A percentile compares a stretch with the other conserved stretches of the same genome.
Conservation (phyloP, 2,888 invertebrate genomes). For the Amorpha juglandis region DNA sequence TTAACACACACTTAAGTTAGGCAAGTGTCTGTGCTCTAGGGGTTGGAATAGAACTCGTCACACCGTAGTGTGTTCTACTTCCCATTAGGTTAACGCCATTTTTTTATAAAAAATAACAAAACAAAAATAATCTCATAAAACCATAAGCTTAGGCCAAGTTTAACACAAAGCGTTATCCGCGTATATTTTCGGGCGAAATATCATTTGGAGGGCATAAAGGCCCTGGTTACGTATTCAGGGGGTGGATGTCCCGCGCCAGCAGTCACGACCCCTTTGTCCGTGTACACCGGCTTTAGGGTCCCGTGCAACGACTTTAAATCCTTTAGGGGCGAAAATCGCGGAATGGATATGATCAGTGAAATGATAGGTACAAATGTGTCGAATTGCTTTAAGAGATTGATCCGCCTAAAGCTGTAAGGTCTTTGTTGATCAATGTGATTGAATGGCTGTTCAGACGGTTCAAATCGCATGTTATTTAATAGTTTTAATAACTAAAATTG, state of each 20-base stretch:
- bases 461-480: too few relatives aligned
- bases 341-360: not conserved
- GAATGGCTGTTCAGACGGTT: too few relatives aligned
- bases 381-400: too few relatives aligned
- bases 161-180: slow-evolving; percentile 39
- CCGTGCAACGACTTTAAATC: slow-evolving; percentile 17
- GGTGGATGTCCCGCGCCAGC: slow-evolving; percentile 37
- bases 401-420: too few relatives aligned
- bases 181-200: slow-evolving; percentile 50
- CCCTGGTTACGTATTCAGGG: slow-evolving; percentile 47
- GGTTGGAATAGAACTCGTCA: too few relatives aligned
- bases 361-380: too few relatives aligned
- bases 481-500: too few relatives aligned
- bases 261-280: slow-evolving; percentile 40
- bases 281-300: slow-evolving; percentile 43
- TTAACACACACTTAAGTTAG: too few relatives aligned
- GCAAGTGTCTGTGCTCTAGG: too few relatives aligned
- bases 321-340: not conserved
- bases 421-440: too few relatives aligned
- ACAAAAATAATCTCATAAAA: slow-evolving; percentile 23
- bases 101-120: not conserved
- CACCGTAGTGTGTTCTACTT: too few relatives aligned
- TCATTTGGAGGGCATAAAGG: slow-evolving; percentile 47
- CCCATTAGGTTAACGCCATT: too few relatives aligned
- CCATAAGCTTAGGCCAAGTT: slow-evolving; percentile 31